phyloP scores from a whole-genome alignment of 2,888 invertebrate genomes.

The Chesias legatella region DNA sequence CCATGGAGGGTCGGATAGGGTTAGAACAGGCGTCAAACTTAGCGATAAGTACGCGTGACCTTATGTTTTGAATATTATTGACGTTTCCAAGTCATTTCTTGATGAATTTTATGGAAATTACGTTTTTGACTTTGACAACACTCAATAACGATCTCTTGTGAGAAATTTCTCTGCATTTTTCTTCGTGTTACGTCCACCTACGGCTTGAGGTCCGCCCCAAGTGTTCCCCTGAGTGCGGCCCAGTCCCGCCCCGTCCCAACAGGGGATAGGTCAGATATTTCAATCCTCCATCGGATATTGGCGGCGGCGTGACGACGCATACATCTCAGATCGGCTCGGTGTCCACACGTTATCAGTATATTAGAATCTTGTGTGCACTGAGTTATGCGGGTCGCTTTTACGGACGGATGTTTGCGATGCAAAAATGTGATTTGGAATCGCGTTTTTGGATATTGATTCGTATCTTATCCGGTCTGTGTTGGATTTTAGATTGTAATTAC shows the following conservation, averaged over 20 bases:
- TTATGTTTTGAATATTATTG: too few relatives aligned
- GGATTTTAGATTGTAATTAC: background rate
- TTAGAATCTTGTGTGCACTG: constrained; percentile 66
- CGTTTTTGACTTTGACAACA: too few relatives aligned
- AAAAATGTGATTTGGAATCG: constrained; percentile 30
- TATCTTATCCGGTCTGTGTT: constrained; percentile 14
- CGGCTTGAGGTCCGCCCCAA: too few relatives aligned
- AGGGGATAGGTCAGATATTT: constrained; percentile 73
- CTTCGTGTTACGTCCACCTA: too few relatives aligned
- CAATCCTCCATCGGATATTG: constrained; percentile 78
- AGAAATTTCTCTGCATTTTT: too few relatives aligned
- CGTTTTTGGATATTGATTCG: constrained; percentile 22
- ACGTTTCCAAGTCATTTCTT: too few relatives aligned
- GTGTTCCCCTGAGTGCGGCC: constrained; percentile 4
- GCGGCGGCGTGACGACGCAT: constrained; percentile 73
- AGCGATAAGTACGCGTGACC: too few relatives aligned
- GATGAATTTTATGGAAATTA: too few relatives aligned
- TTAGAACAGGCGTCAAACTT: too few relatives aligned
- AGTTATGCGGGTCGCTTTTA: constrained; percentile 50
- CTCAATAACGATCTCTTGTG: too few relatives aligned
- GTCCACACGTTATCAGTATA: constrained; percentile 65
- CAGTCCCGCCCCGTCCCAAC: constrained; percentile 20
- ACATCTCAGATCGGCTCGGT: constrained; percentile 62
- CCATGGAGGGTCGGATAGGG: too few relatives aligned
- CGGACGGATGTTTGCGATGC: constrained; percentile 41